Evolutionary conservation across 2,888 invertebrate genomes (phyloP).

Genomic region (Xylocampa areola): DNA sequence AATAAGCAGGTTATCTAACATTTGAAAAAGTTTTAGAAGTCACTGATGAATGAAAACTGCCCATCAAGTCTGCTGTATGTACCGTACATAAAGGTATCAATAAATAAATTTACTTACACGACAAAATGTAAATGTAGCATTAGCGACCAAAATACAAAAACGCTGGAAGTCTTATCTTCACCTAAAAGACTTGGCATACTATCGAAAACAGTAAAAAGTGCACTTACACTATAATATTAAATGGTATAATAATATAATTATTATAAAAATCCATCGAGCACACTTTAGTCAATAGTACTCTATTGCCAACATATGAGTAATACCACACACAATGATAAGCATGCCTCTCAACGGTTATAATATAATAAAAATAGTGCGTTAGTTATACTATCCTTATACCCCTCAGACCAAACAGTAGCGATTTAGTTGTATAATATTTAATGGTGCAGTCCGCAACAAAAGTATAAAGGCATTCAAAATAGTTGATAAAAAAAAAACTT

Average conservation of each 20-base stretch:
- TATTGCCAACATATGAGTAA: too few relatives aligned
- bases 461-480: too few relatives aligned
- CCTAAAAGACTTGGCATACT: conserved; percentile 13
- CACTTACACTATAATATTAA: conserved; percentile 29
- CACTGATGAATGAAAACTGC: too few relatives aligned
- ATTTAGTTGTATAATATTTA: conserved; percentile 7
- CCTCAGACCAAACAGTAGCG: conserved; percentile 18
- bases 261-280: conserved; percentile 23
- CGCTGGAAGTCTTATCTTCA: conserved; percentile 8
- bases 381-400: conserved; percentile 1
- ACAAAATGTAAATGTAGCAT: conserved; percentile 18
- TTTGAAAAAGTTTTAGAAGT: too few relatives aligned
- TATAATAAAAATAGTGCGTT: background rate
- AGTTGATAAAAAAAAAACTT: too few relatives aligned
- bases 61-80: too few relatives aligned
- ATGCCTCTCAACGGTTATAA: too few relatives aligned
- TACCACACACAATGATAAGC: too few relatives aligned
- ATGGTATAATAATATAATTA: conserved; percentile 1
- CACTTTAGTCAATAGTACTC: conserved; percentile 10
- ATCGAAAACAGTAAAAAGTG: conserved; percentile 22
- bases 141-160: conserved; percentile 18
- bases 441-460: background rate
- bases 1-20: too few relatives aligned
- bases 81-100: too few relatives aligned
- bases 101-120: too few relatives aligned